Evolutionary conservation across 2,113 vertebrate species (phyloP).

Genomic region (Irena cyanogastra): DNA sequence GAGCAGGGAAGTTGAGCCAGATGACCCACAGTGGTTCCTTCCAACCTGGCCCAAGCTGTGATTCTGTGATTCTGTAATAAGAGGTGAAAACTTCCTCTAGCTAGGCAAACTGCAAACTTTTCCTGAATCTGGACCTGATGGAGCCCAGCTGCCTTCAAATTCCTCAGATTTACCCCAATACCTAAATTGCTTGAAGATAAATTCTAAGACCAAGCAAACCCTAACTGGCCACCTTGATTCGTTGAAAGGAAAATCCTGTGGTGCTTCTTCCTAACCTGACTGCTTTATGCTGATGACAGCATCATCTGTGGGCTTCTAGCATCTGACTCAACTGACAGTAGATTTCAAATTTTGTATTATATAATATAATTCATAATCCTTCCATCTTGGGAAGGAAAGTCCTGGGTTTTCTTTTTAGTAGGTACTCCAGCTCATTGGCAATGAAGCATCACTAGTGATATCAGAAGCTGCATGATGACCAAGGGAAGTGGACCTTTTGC

Average conservation of each 20-base stretch:
- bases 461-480: not conserved
- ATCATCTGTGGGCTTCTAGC: not conserved
- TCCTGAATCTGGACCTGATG: not conserved
- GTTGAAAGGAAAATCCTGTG: not conserved
- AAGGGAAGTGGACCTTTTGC: not conserved
- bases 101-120: not conserved
- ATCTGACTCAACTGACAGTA: not conserved
- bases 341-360: not conserved
- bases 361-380: not conserved
- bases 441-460: not conserved
- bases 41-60: not conserved
- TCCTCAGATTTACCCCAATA: not conserved
- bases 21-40: not conserved
- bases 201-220: not conserved
- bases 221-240: not conserved
- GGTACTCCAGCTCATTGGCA: not conserved
- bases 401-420: not conserved
- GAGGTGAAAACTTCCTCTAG: not conserved
- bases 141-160: not conserved
- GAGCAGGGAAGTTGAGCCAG: not conserved
- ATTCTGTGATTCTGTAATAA: not conserved
- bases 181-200: not conserved
- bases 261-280: not conserved
- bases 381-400: accelerated
- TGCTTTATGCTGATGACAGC: not conserved